A percentile compares a stretch with the other conserved stretches of the same genome.
Conservation (phyloP, 1,140 invertebrate genomes). For the Drosophila varians region DNA sequence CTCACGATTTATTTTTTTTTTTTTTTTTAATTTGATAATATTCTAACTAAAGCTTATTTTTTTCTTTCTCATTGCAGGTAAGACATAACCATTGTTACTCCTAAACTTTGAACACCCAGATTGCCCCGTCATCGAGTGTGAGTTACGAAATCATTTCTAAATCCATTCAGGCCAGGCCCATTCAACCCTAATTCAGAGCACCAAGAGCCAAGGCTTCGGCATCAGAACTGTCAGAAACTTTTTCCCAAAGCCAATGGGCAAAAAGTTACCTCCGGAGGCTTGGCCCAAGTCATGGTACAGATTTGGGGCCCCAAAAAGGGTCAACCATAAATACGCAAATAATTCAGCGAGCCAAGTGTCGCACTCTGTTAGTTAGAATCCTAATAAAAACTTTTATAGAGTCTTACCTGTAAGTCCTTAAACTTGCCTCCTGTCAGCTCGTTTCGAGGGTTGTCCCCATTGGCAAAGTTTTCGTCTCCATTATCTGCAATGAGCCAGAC, state of each 20-base stretch:
- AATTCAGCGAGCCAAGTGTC: conserved; percentile 53
- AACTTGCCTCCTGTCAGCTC: conserved; percentile 51
- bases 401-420: conserved; percentile 58
- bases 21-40: not conserved
- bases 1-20: not conserved
- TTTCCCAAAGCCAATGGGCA: conserved; percentile 64
- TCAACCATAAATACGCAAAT: conserved; percentile 77
- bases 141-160: conserved; percentile 29
- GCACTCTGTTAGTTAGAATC: conserved; percentile 43
- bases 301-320: conserved; percentile 23
- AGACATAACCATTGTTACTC: not conserved
- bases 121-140: conserved; percentile 11
- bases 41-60: not conserved
- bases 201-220: not conserved
- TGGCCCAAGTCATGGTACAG: not conserved
- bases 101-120: not conserved
- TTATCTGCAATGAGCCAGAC: conserved; percentile 70
- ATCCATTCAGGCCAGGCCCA: not conserved
- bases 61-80: conserved; percentile 20
- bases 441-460: conserved; percentile 2
- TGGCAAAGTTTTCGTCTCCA: conserved; percentile 48
- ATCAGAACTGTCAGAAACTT: conserved; percentile 57
- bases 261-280: conserved; percentile 45
- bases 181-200: conserved; percentile 33
- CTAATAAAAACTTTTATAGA: conserved; percentile 67